Conservation (phyloP, 2,888 invertebrate genomes). For the Adelphocoris suturalis region DNA sequence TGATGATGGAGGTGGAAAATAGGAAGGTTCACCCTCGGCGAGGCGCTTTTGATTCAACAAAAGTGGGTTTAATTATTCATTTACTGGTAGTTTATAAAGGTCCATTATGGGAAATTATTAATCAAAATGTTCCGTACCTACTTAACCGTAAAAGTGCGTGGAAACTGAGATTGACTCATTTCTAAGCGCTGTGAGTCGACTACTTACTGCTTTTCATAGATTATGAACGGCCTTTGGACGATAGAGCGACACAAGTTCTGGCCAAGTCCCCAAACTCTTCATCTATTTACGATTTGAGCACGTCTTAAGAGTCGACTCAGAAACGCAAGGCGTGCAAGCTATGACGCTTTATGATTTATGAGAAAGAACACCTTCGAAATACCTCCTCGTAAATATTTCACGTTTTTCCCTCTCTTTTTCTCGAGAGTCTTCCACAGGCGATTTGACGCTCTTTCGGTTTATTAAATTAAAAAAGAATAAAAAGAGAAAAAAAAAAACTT, state of each 20-base stretch:
- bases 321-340: neutral
- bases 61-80: too few relatives aligned
- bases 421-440: slow-evolving; percentile 26
- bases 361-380: neutral
- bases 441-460: slow-evolving; percentile 29
- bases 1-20: too few relatives aligned
- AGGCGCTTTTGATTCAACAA: too few relatives aligned
- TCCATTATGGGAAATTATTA: too few relatives aligned
- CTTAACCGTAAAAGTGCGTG: too few relatives aligned
- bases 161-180: too few relatives aligned
- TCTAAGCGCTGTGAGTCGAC: too few relatives aligned
- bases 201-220: neutral
- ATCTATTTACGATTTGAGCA: slow-evolving; percentile 16
- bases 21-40: too few relatives aligned
- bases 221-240: neutral
- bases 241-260: neutral
- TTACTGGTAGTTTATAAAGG: too few relatives aligned
- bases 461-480: neutral
- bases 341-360: slow-evolving; percentile 35
- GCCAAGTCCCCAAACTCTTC: neutral
- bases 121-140: too few relatives aligned
- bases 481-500: neutral
- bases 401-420: neutral
- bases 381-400: slow-evolving; percentile 5
- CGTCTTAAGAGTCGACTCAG: neutral